These are phyloP conservation scores for Helleia helle DNA, from an alignment of 2,888 invertebrate species.

Conservation along the genomic window DNA sequence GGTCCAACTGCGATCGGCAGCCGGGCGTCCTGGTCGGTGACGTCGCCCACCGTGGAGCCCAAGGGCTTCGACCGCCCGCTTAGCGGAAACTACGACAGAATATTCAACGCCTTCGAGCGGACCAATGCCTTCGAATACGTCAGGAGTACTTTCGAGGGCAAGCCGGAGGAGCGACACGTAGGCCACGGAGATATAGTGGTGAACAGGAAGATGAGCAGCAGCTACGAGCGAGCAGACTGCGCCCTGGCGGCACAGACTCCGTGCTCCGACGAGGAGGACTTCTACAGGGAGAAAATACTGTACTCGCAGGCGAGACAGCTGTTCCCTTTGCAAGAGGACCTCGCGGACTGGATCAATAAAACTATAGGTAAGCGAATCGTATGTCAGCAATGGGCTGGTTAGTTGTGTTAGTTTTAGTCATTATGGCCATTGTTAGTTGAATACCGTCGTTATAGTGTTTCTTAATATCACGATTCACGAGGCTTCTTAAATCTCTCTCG, in stretches of 20 bases:
- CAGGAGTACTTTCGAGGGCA: conserved; percentile 36
- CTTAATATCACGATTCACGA: too few species aligned
- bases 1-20: conserved; percentile 62
- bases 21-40: conserved; percentile 75
- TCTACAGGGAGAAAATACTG: conserved; percentile 81
- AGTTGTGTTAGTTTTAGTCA: too few species aligned
- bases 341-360: conserved; percentile 92
- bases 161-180: conserved; percentile 38
- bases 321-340: conserved; percentile 87
- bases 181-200: conserved; percentile 60
- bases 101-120: conserved; percentile 66
- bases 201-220: conserved; percentile 60
- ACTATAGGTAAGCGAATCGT: conserved; percentile 83
- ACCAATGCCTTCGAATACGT: conserved; percentile 68
- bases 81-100: conserved; percentile 64
- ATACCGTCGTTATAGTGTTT: too few species aligned
- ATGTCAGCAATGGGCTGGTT: too few species aligned
- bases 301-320: conserved; percentile 85
- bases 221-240: conserved; percentile 63
- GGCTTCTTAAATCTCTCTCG: too few species aligned
- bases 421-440: too few species aligned
- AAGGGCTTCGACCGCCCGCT: conserved; percentile 55
- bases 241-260: conserved; percentile 68
- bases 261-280: conserved; percentile 76
- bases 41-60: conserved; percentile 34